These are phyloP conservation scores for Triplophysa yarkandensis DNA, from an alignment of 2,797 vertebrate genomes.

Conservation along the genomic window DNA sequence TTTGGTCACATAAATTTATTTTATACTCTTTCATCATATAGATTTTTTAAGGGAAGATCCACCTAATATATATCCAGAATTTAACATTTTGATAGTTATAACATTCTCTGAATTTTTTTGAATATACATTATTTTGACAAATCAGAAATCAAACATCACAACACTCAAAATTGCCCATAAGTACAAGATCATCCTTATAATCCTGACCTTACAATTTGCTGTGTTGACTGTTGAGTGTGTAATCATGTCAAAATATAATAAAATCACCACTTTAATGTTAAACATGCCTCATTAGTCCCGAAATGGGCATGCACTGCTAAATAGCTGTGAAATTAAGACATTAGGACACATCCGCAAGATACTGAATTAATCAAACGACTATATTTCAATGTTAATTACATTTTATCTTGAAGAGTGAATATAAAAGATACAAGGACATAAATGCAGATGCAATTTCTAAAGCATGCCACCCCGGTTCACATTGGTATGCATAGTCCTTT, in stretches of 20 bases:
- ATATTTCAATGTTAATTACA: constrained; percentile 10
- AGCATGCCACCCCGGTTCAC: constrained; percentile 17
- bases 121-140: too few relatives aligned
- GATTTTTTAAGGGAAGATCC: too few relatives aligned
- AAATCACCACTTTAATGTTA: constrained; percentile 20
- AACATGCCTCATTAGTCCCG: constrained; percentile 18
- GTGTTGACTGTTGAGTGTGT: neutral
- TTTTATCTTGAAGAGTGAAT: constrained; percentile 18
- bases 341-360: neutral
- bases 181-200: neutral
- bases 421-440: constrained; percentile 18
- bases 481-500: constrained; percentile 42
- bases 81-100: too few relatives aligned
- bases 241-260: constrained; percentile 17
- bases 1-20: too few relatives aligned
- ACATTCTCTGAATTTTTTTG: too few relatives aligned
- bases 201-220: neutral
- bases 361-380: constrained; percentile 16
- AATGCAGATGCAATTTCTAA: constrained; percentile 21
- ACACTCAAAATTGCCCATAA: too few relatives aligned
- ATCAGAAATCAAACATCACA: too few relatives aligned
- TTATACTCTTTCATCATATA: too few relatives aligned
- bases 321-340: constrained; percentile 29
- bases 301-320: constrained; percentile 27
- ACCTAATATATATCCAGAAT: too few relatives aligned